These are phyloP conservation scores for Listronotus oregonensis DNA, from an alignment of 1,140 invertebrate species.

Conservation along the genomic window DNA sequence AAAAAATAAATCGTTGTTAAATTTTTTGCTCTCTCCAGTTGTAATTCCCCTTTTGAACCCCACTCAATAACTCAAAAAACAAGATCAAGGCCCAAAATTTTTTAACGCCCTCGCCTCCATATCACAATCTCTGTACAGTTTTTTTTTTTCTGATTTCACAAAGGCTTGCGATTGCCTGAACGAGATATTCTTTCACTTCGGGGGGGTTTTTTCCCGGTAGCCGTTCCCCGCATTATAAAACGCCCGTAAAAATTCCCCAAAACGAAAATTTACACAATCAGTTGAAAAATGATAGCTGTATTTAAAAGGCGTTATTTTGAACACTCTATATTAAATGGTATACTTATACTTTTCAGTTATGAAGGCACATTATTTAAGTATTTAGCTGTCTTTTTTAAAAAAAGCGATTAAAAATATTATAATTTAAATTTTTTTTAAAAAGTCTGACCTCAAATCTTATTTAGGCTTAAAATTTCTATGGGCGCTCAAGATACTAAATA, in stretches of 20 bases:
- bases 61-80: no score
- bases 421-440: no score
- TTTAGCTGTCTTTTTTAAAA: constrained; percentile 17
- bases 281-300: constrained; percentile 21
- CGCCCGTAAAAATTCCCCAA: no score
- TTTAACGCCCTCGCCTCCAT: constrained; percentile 25
- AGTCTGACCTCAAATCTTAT: no score
- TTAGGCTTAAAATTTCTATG: no score
- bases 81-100: constrained; percentile 2
- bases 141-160: constrained; percentile 19
- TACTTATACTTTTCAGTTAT: constrained; percentile 30
- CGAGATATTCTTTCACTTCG: background rate
- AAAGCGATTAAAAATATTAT: background rate
- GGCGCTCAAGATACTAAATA: no score
- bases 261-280: no score
- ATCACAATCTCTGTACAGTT: constrained; percentile 50
- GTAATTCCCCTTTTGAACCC: no score
- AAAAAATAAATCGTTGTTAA: no score
- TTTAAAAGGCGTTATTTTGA: constrained; percentile 23
- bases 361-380: constrained; percentile 27
- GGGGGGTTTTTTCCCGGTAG: background rate
- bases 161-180: constrained; percentile 16
- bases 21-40: no score
- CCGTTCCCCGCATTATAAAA: background rate
- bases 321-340: constrained; percentile 22